Base-by-base conservation (phyloP, 1,140 invertebrate species). In the Hypothenemus hampei region DNA sequence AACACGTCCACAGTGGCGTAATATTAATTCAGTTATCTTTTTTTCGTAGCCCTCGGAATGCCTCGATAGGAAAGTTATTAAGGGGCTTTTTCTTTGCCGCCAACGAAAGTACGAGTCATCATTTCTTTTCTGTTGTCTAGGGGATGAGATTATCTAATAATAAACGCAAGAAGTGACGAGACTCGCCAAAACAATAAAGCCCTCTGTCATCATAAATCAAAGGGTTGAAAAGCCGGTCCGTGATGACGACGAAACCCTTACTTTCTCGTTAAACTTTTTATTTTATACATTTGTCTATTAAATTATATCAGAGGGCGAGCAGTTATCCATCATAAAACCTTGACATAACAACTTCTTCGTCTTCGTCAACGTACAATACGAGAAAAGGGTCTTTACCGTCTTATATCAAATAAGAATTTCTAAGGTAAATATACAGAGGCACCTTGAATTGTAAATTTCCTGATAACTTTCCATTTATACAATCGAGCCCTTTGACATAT, bases 131-230 rank as follows among this genome's bases (percentile, higher is more conserved):
- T 31, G 13, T 31, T 31, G 1, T 31, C n/a, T n/a, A n/a, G n/a
- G n/a, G n/a, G n/a, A n/a, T n/a, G n/a, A n/a, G 35, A 37, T 37
- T 37, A 16, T 37, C 35, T 37, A 37, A 37, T 37, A 37, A 37
- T 37, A n/a, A n/a, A n/a, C 35, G 35, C 15, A n/a, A 37, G 35
- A 37, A 37, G 35, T 37, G 35, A 16, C 35, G 18, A 37, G 35
- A 16, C 40, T 43, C 24, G 23, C 15, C 23, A 36, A 47, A 26
- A 47, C 45, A 47, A 47, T 47, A 19, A 47, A 31, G 45, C 21
- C 24, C 26, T 47, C 45, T 36, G 45, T 47, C 45, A 47, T 47
- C 45, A 47, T 47, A 31, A 47, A 47, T 47, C 45, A 47, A 47
- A 47, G 21, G 18, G 26, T 47, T 36, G 45, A 31, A 31, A 31